These are phyloP conservation scores for Ochlodes sylvanus DNA, from an alignment of 2,888 invertebrate species.

Conservation along the genomic window DNA sequence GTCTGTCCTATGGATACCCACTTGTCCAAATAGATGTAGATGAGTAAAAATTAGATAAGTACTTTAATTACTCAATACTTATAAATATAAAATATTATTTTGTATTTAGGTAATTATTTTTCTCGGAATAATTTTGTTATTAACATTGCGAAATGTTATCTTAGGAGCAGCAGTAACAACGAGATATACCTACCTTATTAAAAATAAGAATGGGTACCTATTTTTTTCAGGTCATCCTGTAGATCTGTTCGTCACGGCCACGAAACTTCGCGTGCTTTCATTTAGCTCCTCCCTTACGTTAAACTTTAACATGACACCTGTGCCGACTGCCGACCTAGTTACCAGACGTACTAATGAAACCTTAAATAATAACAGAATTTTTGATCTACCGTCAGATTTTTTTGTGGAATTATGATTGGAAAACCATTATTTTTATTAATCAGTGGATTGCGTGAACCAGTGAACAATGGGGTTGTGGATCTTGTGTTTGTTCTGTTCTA, in stretches of 20 bases:
- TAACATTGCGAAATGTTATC: no score
- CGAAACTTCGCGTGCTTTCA: slow-evolving; percentile 43
- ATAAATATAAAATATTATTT: no score
- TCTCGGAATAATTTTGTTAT: no score
- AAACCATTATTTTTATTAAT: slow-evolving; percentile 48
- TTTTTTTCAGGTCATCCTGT: slow-evolving; percentile 43
- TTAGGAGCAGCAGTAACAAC: no score
- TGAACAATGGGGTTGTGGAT: slow-evolving; percentile 64
- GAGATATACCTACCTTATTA: no score
- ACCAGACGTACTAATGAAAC: slow-evolving; percentile 49
- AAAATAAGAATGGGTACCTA: no score
- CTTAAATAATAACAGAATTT: slow-evolving; percentile 56
- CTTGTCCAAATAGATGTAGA: no score
- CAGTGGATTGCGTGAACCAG: slow-evolving; percentile 48
- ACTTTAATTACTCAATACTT: no score
- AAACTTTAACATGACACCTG: slow-evolving; percentile 69
- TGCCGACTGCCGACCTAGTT: slow-evolving; percentile 42
- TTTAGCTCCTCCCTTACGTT: slow-evolving; percentile 48
- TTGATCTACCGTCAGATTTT: slow-evolving; percentile 40
- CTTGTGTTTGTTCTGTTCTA: slow-evolving; percentile 52
- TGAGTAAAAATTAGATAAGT: no score
- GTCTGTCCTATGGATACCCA: no score
- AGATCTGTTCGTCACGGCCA: slow-evolving; percentile 41
- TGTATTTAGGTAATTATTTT: no score
- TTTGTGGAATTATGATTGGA: slow-evolving; percentile 67